phyloP scores from a whole-genome alignment of 2,888 invertebrate species.

The Polymixis lichenea region DNA sequence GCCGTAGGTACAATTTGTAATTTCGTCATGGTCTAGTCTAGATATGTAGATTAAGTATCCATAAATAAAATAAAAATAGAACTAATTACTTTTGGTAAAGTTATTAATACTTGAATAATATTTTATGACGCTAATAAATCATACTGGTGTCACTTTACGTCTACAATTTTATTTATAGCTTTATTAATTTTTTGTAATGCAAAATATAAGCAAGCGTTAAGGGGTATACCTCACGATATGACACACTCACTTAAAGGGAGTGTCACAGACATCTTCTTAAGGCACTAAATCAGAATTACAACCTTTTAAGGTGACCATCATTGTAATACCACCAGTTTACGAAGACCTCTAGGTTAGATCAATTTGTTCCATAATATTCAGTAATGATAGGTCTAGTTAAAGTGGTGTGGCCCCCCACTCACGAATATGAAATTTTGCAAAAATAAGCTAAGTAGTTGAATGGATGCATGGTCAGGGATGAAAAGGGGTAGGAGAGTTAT shows the following conservation, averaged over 20 bases:
- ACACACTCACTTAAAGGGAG: slow-evolving; percentile 66
- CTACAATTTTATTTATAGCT: slow-evolving; percentile 53
- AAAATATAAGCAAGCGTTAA: slow-evolving; percentile 31
- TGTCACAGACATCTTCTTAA: slow-evolving; percentile 72
- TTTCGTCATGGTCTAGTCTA: not conserved
- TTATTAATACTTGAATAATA: slow-evolving; percentile 30
- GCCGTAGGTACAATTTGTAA: not conserved
- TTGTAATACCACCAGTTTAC: slow-evolving; percentile 66
- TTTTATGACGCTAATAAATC: slow-evolving; percentile 42
- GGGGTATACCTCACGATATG: slow-evolving; percentile 48
- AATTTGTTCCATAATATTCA: not conserved
- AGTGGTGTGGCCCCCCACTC: slow-evolving; percentile 72
- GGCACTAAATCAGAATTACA: slow-evolving; percentile 82
- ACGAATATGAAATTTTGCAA: slow-evolving; percentile 73
- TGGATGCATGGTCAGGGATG: slow-evolving; percentile 79
- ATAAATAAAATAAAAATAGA: slow-evolving; percentile 12
- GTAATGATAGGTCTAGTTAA: slow-evolving; percentile 60
- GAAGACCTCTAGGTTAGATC: slow-evolving; percentile 53
- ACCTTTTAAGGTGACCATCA: slow-evolving; percentile 77
- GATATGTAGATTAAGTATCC: not conserved
- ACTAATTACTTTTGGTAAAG: not conserved
- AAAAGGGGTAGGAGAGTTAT: slow-evolving; percentile 69
- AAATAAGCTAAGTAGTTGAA: slow-evolving; percentile 72
- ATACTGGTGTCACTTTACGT: slow-evolving; percentile 26
- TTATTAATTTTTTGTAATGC: slow-evolving; percentile 49